A percentile compares a stretch with the other conserved stretches of the same genome.
Evolutionary conservation across 2,888 invertebrate genomes (phyloP).

Genomic region (Sarcophaga rosellei): DNA sequence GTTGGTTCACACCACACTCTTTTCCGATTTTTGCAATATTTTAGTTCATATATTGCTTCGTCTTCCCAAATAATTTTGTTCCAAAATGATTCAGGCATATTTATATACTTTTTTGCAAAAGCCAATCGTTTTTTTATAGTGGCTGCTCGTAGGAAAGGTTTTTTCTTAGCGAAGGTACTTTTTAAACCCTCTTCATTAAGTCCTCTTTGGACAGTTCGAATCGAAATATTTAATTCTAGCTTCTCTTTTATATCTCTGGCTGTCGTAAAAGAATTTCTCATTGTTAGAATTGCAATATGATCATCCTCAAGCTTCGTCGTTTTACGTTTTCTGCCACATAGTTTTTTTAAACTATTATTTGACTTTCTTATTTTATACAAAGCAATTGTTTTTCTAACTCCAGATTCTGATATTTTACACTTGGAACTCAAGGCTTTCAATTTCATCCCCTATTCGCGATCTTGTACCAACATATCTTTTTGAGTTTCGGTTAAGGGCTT

Average conservation of each 20-base stretch:
- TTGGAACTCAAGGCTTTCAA: too few species aligned
- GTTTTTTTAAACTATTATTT: not conserved
- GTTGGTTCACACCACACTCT: not conserved
- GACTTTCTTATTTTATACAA: conserved; percentile 10
- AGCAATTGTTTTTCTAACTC: not conserved
- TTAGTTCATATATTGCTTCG: too few species aligned
- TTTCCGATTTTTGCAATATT: not conserved
- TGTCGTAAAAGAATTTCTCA: too few species aligned
- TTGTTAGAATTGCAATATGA: not conserved
- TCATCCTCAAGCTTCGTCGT: not conserved
- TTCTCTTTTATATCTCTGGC: too few species aligned
- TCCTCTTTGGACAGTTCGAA: conserved; percentile 2
- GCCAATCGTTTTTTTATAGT: not conserved
- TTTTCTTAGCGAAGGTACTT: too few species aligned
- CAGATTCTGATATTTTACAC: not conserved
- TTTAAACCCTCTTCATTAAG: not conserved
- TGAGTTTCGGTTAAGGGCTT: not conserved
- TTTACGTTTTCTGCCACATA: conserved; percentile 6
- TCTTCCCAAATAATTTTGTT: too few species aligned
- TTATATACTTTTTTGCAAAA: too few species aligned
- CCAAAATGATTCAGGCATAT: too few species aligned
- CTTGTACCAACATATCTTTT: not conserved
- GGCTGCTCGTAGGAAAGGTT: not conserved
- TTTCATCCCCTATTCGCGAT: too few species aligned
- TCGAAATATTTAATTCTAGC: not conserved